Base-by-base conservation (phyloP, 2,888 invertebrate genomes). In the Carcina quercana region DNA sequence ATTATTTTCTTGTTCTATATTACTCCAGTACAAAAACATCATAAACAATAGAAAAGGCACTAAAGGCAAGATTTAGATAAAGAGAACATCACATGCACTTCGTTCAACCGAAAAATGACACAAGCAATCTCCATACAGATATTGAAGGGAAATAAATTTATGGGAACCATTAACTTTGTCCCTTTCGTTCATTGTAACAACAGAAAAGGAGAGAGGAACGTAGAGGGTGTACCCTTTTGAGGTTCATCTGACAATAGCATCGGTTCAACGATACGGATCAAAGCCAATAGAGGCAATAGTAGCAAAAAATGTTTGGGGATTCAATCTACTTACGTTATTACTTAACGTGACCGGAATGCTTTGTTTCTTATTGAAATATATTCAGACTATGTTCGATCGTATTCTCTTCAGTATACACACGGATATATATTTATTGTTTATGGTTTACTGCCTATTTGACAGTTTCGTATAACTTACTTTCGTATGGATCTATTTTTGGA, bases 251-350 rank as follows among this genome's bases (percentile, higher is more conserved):
- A 53, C 50, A 57, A 50, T 47, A 53, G 43, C 38, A 36, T 40
- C 38, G 47, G 47, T 51, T 50, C 25, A 32, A 52, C 54, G 56
- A 57, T 56, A 53, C 50, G 50, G 55, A 61, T 60, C 58, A 64
- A 65, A 66, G 59, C 56, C 59, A 64, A 64, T 63, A 58, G 44
- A 55, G 45, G 47, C 52, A 56, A 64, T 60, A 60, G 57, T 45
- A 62, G 53, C 58, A 64, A 68, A 66, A 67, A 66, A 67, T 61
- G 53, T 59, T 64, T 55, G 40, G 60, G 61, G 63, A 61, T 66
- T 66, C 69, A 69, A 72, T 71, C 59, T 70, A 61, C 64, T 69
- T 68, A 68, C 57, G 55, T 64, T 70, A 71, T 68, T 63, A 61
- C 59, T 47, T 59, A 60, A 60, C 69, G 68, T 68, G 72, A 61